Base-by-base conservation (phyloP, 2,888 invertebrate species). In the Dasypolia templi region DNA sequence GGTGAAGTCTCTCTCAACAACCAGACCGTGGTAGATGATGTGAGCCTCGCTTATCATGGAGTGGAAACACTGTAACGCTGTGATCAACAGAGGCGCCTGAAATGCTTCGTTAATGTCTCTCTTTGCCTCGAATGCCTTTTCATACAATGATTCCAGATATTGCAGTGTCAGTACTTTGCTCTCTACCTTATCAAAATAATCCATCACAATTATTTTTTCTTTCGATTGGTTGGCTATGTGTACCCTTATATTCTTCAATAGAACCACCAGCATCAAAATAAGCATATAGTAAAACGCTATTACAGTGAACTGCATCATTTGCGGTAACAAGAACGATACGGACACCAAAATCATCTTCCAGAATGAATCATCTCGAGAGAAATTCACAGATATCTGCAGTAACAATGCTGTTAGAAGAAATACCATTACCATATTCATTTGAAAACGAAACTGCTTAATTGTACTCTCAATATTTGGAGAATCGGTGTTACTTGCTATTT, bases 11-110 rank as follows among this genome's bases (percentile, higher is more conserved):
- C 82, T 83, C 22, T 90, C 84, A 0, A 91, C 64, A 0, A 92
- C 79, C 0, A 93, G 26, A 0, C 94, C 94, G 49, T 95, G 94
- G 82, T 93, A 95, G 55, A 95, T 91, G 4, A 93, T 94, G 77
- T 95, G 92, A 0, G 92, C 83, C 72, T 95, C 94, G 65, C 94
- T 94, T 2, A 95, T 92, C 55, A 95, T 91, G 0, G 92, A 79
- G 72, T 95, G 95, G 62, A 95, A 95, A 79, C 93, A 92, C 82
- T 95, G 95, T 17, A 94, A 62, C 3, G 91, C 84, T 0, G 92
- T 91, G 14, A 92, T 80, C 32, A 95, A 77, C 49, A 95, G 89
- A 0, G 93, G 91, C 0, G 92, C 93, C 86, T 94, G 91, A 81
- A 95, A 95, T 11, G 90, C 89, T 42, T 86, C 67, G 73, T 93